A percentile compares a stretch with the other conserved stretches of the same genome.
Evolutionary conservation across 2,888 invertebrate genomes (phyloP).

Genomic region (Tachina fera): DNA sequence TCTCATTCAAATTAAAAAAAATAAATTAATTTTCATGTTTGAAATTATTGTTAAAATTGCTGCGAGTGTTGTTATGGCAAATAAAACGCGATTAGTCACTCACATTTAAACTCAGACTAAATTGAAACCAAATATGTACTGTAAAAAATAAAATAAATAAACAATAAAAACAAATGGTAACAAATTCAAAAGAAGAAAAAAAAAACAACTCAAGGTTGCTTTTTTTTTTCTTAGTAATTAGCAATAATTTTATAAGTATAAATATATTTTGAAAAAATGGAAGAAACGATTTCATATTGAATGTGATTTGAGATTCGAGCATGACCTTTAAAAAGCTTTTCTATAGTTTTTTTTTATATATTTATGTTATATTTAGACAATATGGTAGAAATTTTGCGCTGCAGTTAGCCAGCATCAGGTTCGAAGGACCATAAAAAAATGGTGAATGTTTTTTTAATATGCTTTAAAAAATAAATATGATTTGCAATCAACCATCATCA

Average conservation of each 20-base stretch:
- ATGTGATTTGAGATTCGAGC: not conserved
- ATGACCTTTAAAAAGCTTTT: not conserved
- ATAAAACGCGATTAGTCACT: constrained; percentile 37
- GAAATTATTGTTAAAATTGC: constrained; percentile 10
- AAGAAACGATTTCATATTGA: not conserved
- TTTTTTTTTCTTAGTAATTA: not conserved
- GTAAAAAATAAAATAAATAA: constrained; percentile 1
- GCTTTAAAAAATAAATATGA: not conserved
- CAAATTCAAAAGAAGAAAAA: not conserved
- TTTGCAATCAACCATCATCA: not conserved
- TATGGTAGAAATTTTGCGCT: not conserved
- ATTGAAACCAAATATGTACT: constrained; percentile 16
- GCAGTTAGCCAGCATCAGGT: no score
- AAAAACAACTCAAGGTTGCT: not conserved
- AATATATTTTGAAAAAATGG: not conserved
- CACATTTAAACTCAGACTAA: not conserved
- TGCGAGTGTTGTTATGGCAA: constrained; percentile 11
- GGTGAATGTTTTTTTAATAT: not conserved
- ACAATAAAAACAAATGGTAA: constrained; percentile 4
- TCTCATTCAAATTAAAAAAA: constrained; percentile 25
- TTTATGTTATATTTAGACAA: not conserved
- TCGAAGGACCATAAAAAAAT: not conserved
- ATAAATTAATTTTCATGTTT: constrained; percentile 31
- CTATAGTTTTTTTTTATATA: not conserved
- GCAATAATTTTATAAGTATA: not conserved